A percentile compares a stretch with the other conserved stretches of the same genome.
Conservation (phyloP, 1,140 invertebrate species). For the Marisa cornuarietis region DNA sequence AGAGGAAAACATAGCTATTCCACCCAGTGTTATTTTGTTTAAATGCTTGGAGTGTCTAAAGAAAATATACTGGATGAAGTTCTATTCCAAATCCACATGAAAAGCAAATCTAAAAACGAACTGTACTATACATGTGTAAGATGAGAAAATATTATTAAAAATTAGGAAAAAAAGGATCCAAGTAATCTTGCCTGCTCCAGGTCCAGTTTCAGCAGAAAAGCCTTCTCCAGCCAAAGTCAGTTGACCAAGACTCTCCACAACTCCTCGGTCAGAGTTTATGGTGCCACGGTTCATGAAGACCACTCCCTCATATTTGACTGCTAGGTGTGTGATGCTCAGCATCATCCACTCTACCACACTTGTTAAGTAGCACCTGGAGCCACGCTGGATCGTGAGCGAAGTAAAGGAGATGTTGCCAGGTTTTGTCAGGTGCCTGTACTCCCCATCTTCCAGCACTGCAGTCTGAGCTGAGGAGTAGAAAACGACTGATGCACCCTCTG, state of each 20-base stretch:
- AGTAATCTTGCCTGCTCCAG: constrained; percentile 18
- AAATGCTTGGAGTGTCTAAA: background rate
- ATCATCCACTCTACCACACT: constrained; percentile 39
- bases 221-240: constrained; percentile 47
- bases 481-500: constrained; percentile 44
- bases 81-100: no score
- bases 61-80: background rate
- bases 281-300: constrained; percentile 46
- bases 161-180: no score
- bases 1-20: constrained; percentile 23
- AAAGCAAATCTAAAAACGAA: background rate
- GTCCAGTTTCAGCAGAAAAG: constrained; percentile 9
- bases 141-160: no score
- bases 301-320: constrained; percentile 44
- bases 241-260: constrained; percentile 45
- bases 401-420: constrained; percentile 51
- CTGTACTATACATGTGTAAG: background rate
- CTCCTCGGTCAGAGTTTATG: constrained; percentile 43
- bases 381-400: constrained; percentile 46
- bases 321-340: constrained; percentile 43
- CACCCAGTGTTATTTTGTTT: no score
- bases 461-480: constrained; percentile 53
- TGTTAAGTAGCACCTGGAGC: constrained; percentile 40
- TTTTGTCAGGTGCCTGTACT: constrained; percentile 41
- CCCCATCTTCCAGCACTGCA: constrained; percentile 47